Conservation (phyloP, 2,113 vertebrate species). For the Pseudopodoces humilis region DNA sequence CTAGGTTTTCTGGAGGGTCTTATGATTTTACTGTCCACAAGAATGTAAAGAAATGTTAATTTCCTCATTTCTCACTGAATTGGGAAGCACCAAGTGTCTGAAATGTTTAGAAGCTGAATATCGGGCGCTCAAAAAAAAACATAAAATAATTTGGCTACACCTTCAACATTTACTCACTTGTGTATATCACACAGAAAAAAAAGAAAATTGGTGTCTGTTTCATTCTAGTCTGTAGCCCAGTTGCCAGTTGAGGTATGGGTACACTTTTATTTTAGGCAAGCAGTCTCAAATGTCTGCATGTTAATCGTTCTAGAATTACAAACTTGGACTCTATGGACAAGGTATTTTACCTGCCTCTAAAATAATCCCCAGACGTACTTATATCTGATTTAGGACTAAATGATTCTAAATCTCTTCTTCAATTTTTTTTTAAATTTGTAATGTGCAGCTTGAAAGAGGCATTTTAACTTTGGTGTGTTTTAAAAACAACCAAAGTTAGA, state of each 20-base stretch:
- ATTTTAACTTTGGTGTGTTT: neutral
- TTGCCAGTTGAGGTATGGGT: neutral
- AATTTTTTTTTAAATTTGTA: neutral
- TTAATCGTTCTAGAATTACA: slow-evolving; percentile 28
- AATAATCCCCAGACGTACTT: neutral
- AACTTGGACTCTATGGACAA: neutral
- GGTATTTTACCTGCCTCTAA: neutral
- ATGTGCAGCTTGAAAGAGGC: neutral
- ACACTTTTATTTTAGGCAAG: slow-evolving; percentile 49
- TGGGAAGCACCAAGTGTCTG: neutral
- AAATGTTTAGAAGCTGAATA: neutral
- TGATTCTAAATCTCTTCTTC: neutral
- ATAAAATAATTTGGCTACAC: neutral
- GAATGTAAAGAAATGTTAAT: neutral
- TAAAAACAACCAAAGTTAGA: neutral
- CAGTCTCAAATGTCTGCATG: slow-evolving; percentile 31
- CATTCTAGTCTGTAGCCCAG: neutral
- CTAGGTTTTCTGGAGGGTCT: neutral
- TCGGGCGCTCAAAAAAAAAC: neutral
- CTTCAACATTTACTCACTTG: neutral
- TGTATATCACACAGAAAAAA: neutral
- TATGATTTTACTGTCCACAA: neutral
- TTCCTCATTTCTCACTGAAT: neutral
- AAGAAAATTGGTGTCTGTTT: neutral
- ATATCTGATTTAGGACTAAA: neutral